Conservation (phyloP, 1,140 invertebrate species). For the Ceratina japonica region DNA sequence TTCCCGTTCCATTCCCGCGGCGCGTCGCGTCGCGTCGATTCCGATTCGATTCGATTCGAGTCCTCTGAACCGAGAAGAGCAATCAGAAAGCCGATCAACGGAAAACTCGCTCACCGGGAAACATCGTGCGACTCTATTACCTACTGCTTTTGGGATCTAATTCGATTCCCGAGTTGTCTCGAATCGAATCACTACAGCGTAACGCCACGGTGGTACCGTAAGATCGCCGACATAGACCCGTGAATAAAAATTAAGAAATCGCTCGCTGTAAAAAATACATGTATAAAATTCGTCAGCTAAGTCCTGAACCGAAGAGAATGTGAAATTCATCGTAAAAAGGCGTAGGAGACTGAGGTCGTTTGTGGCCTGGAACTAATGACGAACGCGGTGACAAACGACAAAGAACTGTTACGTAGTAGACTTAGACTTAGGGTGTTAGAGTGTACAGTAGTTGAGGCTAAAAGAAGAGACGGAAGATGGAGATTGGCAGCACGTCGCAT, state of each 20-base stretch:
- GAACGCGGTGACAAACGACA: conserved; percentile 54
- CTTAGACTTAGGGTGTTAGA: background rate
- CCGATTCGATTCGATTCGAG: conserved; percentile 1
- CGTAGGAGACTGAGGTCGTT: conserved; percentile 40
- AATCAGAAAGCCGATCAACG: conserved; percentile 7
- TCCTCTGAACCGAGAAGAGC: background rate
- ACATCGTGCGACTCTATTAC: background rate
- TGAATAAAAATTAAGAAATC: too few species aligned
- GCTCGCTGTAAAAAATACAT: too few species aligned
- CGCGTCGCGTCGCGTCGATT: too few species aligned
- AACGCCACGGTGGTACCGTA: too few species aligned
- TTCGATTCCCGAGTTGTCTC: background rate
- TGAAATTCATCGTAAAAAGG: background rate
- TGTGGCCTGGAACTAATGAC: conserved; percentile 74
- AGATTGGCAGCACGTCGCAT: conserved; percentile 29
- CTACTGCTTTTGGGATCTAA: background rate
- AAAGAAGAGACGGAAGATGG: too few species aligned
- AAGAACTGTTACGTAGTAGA: conserved; percentile 44
- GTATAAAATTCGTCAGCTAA: too few species aligned
- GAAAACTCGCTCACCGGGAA: conserved; percentile 9
- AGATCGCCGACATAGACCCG: too few species aligned
- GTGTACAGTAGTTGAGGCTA: too few species aligned
- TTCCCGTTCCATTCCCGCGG: too few species aligned
- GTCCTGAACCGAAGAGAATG: too few species aligned
- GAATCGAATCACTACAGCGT: background rate